phyloP scores from a whole-genome alignment of 2,113 vertebrate genomes.

The Chionodraco myersi region DNA sequence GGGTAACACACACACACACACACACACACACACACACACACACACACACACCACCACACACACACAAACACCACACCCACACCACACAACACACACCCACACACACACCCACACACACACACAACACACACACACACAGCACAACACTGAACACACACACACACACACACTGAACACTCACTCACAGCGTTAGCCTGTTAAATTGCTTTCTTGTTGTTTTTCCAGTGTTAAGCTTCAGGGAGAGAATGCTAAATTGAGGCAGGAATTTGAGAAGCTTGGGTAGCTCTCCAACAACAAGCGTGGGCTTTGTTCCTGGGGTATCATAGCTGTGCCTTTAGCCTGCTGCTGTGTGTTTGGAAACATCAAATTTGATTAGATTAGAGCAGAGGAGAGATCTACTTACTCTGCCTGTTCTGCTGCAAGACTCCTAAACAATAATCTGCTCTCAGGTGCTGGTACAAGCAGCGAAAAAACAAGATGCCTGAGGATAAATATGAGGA shows the following conservation, averaged over 20 bases:
- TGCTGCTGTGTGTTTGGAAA: slow-evolving; percentile 77
- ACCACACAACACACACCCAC: background rate
- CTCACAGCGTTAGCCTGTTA: slow-evolving; percentile 25
- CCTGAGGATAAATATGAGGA: slow-evolving; percentile 79
- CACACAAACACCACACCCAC: background rate
- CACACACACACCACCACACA: slow-evolving; percentile 21
- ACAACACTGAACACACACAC: slow-evolving; percentile 4
- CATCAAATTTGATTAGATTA: slow-evolving; percentile 78
- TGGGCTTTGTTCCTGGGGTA: slow-evolving; percentile 67
- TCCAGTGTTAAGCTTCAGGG: slow-evolving; percentile 75
- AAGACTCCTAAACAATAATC: slow-evolving; percentile 71
- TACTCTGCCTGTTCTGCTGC: slow-evolving; percentile 65
- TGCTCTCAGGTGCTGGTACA: slow-evolving; percentile 74
- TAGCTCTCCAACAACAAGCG: slow-evolving; percentile 68
- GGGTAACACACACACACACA: slow-evolving; percentile 11
- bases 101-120: slow-evolving; percentile 14
- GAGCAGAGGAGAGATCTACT: slow-evolving; percentile 70
- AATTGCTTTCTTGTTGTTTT: slow-evolving; percentile 66
- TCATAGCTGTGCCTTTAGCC: slow-evolving; percentile 65
- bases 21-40: slow-evolving; percentile 10
- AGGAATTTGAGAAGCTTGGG: slow-evolving; percentile 81
- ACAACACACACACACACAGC: slow-evolving; percentile 12
- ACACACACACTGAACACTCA: slow-evolving; percentile 24
- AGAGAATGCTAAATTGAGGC: slow-evolving; percentile 78
- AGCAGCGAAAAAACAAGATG: slow-evolving; percentile 72